phyloP scores from a whole-genome alignment of 2,113 vertebrate species.

The Mellivora capensis region DNA sequence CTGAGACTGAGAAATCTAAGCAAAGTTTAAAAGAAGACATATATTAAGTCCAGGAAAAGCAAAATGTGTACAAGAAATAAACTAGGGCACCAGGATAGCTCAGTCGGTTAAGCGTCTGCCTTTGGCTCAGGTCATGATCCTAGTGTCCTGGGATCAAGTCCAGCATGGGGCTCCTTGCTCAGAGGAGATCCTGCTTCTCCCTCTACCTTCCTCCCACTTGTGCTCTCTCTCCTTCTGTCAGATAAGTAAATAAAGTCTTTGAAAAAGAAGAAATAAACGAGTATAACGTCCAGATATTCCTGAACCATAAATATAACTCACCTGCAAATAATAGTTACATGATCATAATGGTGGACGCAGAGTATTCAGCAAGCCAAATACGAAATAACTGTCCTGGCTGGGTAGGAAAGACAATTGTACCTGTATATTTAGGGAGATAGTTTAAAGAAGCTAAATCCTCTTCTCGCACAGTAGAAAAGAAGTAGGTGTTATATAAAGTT shows the following conservation, averaged over 20 bases:
- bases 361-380: neutral
- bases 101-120: neutral
- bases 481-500: neutral
- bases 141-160: neutral
- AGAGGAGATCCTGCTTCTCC: neutral
- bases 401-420: neutral
- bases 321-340: neutral
- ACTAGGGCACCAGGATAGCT: neutral
- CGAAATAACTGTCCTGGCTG: neutral
- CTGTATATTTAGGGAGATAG: neutral
- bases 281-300: neutral
- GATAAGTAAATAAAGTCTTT: neutral
- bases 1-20: neutral
- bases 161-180: neutral
- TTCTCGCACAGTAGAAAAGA: neutral
- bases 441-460: neutral
- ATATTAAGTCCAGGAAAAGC: neutral
- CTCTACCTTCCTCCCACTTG: neutral
- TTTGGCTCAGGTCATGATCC: neutral
- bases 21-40: neutral
- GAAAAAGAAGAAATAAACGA: neutral
- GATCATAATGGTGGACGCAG: neutral
- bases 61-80: neutral
- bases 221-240: neutral
- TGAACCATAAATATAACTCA: neutral